Conservation (phyloP, 2,797 vertebrate genomes). For the Chiloscyllium punctatum region DNA sequence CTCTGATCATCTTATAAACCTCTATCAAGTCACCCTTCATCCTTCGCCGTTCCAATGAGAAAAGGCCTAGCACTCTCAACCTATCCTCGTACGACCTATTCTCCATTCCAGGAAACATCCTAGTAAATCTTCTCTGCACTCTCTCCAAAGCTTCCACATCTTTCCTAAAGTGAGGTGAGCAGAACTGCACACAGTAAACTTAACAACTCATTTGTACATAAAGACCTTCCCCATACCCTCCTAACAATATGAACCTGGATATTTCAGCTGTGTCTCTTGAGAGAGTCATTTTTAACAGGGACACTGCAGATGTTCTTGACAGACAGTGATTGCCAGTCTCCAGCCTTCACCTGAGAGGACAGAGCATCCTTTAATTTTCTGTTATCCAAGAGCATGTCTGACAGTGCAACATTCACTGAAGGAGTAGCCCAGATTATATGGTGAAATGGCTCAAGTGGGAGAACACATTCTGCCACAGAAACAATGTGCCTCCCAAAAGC, state of each 20-base stretch:
- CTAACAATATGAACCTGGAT: not conserved
- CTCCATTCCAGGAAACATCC: no score
- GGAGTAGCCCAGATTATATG: not conserved
- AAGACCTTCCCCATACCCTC: not conserved
- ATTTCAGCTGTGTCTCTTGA: not conserved
- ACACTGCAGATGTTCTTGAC: not conserved
- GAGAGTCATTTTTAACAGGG: not conserved
- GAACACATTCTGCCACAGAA: not conserved
- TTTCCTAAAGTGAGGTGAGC: no score
- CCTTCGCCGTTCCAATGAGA: no score
- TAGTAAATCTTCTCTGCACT: no score
- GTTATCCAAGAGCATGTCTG: not conserved
- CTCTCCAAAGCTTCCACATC: no score
- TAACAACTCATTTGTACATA: not conserved
- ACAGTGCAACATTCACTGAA: not conserved
- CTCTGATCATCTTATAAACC: no score
- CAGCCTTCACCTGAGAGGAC: not conserved
- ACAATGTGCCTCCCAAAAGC: not conserved
- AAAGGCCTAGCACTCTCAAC: no score
- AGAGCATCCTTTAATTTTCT: not conserved
- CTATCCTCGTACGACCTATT: no score
- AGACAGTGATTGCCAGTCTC: not conserved
- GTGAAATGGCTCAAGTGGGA: not conserved
- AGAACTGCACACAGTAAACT: no score
- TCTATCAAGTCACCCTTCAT: no score